Evolutionary conservation across 2,797 vertebrate species (phyloP), one percentile per base, ranked within the genome.

Genomic region (Melanotaenia trifasciata): DNA sequence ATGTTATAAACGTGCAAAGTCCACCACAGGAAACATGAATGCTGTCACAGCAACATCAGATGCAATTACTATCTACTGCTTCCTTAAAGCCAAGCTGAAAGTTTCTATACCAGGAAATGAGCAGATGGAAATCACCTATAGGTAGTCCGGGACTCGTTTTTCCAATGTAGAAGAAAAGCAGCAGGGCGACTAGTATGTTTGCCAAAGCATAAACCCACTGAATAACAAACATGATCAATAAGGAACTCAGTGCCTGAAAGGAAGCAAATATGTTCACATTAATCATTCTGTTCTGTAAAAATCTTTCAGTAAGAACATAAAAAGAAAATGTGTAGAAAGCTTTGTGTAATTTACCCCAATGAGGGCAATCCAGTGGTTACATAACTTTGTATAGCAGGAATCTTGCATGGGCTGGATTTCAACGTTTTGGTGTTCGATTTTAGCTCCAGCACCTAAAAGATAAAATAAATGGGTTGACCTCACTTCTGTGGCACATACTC

Each of bases 121-220:
- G 72, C 2, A 32, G 24, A 67, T 36, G 28, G 10, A 24, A 85
- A 78, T 94, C 89, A 99, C 98, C 98, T 86, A 78, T 94, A 51
- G 96, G 96, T 51, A 99, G 94, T 43, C 98, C 98, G n/a, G 98
- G 98, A 80, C 94, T 99, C 74, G 95, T 90, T 93, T 91, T 95
- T 40, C 98, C 96, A 0, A 99, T 99, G 92, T 99, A 99, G 89
- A 98, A 93, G 90, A 96, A 98, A 45, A 99, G 90, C 64, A 97
- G 58, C 78, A 96, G 64, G 0, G 95, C 97, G 3, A 96, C 78
- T 6, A 91, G 89, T 60, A 99, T 94, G 84, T 96, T 98, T 70
- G 93, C 85, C 53, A 98, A 88, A 26, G 98, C 95, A 20, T 99
- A 99, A 81, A 96, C 91, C 98, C 98, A 99, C 86, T 99, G 96